Conservation (phyloP, 92 coral and sea anemone species). For the Pocillopora grandis region DNA sequence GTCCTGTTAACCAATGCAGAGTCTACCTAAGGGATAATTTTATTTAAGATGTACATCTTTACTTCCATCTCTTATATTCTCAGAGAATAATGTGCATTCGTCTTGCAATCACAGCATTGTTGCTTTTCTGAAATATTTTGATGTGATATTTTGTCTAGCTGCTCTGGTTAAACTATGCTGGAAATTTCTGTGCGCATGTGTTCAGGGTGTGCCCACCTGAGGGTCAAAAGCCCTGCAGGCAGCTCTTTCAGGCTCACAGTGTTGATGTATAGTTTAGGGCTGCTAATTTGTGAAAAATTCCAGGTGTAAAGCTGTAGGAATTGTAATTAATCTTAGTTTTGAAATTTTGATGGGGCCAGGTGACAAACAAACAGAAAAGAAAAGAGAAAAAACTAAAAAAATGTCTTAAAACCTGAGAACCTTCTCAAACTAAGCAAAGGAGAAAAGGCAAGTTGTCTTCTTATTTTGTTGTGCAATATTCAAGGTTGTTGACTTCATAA, state of each 20-base stretch:
- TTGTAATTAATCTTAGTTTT: conserved; percentile 17
- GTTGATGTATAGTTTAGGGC: not conserved
- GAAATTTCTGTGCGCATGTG: not conserved
- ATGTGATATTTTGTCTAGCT: not conserved
- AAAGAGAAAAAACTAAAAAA: not conserved
- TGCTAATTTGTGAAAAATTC: conserved; percentile 38
- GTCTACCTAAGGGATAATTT: not conserved
- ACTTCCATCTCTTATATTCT: too few species aligned
- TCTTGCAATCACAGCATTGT: not conserved
- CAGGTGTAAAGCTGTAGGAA: conserved; percentile 23
- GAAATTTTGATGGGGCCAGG: conserved; percentile 15
- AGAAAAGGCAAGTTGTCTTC: not conserved
- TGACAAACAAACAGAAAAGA: not conserved
- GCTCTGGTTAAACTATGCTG: not conserved
- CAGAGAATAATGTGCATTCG: too few species aligned
- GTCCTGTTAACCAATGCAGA: not conserved
- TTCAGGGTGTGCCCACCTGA: not conserved
- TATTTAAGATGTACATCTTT: too few species aligned
- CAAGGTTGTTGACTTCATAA: too few species aligned
- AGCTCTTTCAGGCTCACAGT: not conserved
- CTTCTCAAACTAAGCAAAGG: not conserved
- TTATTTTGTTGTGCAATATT: not conserved
- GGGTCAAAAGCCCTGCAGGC: conserved; percentile 5
- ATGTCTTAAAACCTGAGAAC: not conserved
- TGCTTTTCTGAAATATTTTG: not conserved